A percentile compares a stretch with the other conserved stretches of the same genome.
Conservation (phyloP, 2,797 vertebrate genomes). For the Varecia variegata region DNA sequence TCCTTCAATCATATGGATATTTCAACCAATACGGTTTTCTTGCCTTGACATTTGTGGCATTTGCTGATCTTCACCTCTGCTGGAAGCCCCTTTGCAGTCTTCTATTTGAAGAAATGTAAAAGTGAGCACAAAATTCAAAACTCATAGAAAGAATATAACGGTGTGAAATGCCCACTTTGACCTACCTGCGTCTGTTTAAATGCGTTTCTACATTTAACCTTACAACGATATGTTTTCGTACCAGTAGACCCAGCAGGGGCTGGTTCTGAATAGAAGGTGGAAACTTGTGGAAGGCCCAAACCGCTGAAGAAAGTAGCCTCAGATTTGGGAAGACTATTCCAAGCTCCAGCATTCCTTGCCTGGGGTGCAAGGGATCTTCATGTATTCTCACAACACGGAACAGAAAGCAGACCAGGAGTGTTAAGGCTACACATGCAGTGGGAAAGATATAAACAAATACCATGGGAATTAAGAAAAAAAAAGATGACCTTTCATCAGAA, state of each 20-base stretch:
- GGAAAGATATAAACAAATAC: not conserved
- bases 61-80: not conserved
- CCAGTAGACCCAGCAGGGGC: not conserved
- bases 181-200: not conserved
- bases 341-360: not conserved
- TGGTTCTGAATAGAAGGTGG: not conserved
- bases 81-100: not conserved
- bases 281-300: not conserved
- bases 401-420: not conserved
- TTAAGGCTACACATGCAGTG: not conserved
- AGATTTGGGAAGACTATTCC: not conserved
- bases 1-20: not conserved
- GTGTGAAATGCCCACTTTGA: not conserved
- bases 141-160: not conserved
- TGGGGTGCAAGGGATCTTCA: not conserved
- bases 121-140: not conserved
- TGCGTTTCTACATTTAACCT: not conserved
- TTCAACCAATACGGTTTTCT: constrained; percentile 19
- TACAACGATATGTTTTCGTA: not conserved
- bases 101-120: not conserved
- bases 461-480: not conserved
- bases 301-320: not conserved
- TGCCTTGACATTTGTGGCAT: not conserved
- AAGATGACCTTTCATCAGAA: not conserved
- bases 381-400: not conserved